These are phyloP conservation scores for Crocuta crocuta DNA, from an alignment of 2,113 vertebrate genomes.

Conservation along the genomic window DNA sequence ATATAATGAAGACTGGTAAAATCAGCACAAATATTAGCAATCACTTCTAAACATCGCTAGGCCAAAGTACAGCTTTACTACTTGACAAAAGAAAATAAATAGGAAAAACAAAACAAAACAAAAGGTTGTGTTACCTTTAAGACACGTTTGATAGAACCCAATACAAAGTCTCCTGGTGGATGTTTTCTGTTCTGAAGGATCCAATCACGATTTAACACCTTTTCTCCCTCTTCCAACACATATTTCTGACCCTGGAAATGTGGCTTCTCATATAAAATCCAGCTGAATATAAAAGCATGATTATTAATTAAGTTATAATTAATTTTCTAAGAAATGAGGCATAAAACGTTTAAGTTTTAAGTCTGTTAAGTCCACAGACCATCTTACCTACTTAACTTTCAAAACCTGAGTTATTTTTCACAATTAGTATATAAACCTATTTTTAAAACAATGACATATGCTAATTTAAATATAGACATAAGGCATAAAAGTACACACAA, in stretches of 20 bases:
- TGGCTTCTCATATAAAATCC: conserved; percentile 92
- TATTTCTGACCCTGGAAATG: conserved; percentile 89
- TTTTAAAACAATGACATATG: not conserved
- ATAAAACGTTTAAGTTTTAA: not conserved
- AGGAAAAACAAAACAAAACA: not conserved
- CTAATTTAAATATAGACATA: not conserved
- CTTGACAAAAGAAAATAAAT: not conserved
- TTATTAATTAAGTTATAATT: not conserved
- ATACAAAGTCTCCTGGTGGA: conserved; percentile 78
- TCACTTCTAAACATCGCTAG: not conserved
- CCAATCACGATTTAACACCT: conserved; percentile 86
- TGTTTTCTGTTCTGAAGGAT: conserved; percentile 76
- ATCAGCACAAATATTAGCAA: conserved; percentile 25
- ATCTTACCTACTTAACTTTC: not conserved
- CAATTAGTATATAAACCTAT: not conserved
- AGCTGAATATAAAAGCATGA: conserved; percentile 83
- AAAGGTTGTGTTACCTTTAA: conserved; percentile 86
- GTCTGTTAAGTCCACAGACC: not conserved
- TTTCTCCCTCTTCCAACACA: conserved; percentile 92
- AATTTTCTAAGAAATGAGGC: conserved; percentile 34
- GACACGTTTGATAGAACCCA: conserved; percentile 90
- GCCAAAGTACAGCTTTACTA: not conserved
- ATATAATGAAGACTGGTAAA: not conserved
- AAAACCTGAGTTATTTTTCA: not conserved
- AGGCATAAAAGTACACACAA: not conserved